Base-by-base conservation (phyloP, 2,113 vertebrate species). In the Siphamia tubifer region DNA sequence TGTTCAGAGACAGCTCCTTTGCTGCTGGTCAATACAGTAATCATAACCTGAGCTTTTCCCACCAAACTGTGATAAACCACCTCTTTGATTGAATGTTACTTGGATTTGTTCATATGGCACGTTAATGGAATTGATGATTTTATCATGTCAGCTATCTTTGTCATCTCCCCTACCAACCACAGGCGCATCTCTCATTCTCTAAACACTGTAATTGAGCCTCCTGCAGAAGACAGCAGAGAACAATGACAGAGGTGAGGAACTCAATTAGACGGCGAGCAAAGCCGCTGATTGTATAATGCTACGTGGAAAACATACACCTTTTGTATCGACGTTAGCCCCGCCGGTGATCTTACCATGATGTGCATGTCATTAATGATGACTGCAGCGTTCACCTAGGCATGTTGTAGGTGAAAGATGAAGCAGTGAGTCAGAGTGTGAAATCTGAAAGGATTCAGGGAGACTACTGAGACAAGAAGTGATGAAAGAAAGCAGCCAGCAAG, bases 401-500 rank as follows among this genome's bases (percentile, higher is more conserved):
- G 13, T 31, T 74, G 12, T n/a, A n/a, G 12, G 31, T 21, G 32
- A 7, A 48, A 40, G 16, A 28, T 6, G 28, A 30, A 42, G 13
- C n/a, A 27, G 9, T 5, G 9, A 4, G 9, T 7, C 9, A 15
- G 20, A 25, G 12, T 32, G 58, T 7, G 19, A n/a, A n/a, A n/a
- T n/a, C n/a, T n/a, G 30, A 25, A 9, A 36, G 16, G 3, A 64
- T 36, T 21, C 20, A 32, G 30, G 20, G 5, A n/a, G 5, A 36
- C 17, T 4, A 12, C 12, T 19, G 6, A 2, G 27, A 44, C 30
- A 45, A 13, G 6, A 42, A 10, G 48, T 28, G 66, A 15, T 81
- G 31, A 34, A 55, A 54, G 30, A n/a, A 55, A 63, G 12, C 31
- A 15, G 32, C 68, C 87, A 85, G 83, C 79, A 88, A 77, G 40